Base-by-base conservation (phyloP, 2,888 invertebrate species). In the Geophilus truncorum region DNA sequence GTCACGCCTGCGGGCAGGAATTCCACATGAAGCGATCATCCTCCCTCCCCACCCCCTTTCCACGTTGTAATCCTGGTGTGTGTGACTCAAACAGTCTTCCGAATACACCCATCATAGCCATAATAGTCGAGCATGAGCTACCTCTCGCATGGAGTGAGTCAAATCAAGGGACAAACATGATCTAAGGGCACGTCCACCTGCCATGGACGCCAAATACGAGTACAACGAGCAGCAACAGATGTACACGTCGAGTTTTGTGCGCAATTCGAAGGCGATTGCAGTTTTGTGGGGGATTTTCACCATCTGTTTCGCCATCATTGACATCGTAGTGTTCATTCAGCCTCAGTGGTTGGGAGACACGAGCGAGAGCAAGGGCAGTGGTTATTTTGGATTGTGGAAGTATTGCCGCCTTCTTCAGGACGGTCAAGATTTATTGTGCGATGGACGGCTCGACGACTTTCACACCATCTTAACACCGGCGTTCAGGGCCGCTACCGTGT, bases 271-370 rank as follows among this genome's bases (percentile, higher is more conserved):
- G 81, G 97, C 97, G 78, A 95, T 98, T 83, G 97, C 96, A 79
- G 97, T 98, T 82, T 90, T 98, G 84, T 98, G 98, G 98, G 97
- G 94, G 83, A 94, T 98, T 86, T 97, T 98, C 88, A 95, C 96
- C 84, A 94, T 98, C 86, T 97, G 97, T 89, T 97, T 96, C 88
- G 95, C 96, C 83, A 96, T 98, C 86, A 96, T 99, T 86, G 93
- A 94, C 85, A 92, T 95, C 84, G 96, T 98, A 36, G 94, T 96
- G 4, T 97, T 98, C 87, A 93, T 98, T 81, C 97, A 97, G 82
- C 97, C 85, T 82, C 93, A 96, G 88, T 94, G 96, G 96, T 91
- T 95, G 82, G 94, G 94, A 12, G 93, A 94, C 88, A 86, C 86
- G 0, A 84, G 92, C 84, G 92, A 93, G 84, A 93, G 94, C 83